These are phyloP conservation scores for Capromys pilorides DNA, from an alignment of 2,797 vertebrate genomes.

Conservation along the genomic window DNA sequence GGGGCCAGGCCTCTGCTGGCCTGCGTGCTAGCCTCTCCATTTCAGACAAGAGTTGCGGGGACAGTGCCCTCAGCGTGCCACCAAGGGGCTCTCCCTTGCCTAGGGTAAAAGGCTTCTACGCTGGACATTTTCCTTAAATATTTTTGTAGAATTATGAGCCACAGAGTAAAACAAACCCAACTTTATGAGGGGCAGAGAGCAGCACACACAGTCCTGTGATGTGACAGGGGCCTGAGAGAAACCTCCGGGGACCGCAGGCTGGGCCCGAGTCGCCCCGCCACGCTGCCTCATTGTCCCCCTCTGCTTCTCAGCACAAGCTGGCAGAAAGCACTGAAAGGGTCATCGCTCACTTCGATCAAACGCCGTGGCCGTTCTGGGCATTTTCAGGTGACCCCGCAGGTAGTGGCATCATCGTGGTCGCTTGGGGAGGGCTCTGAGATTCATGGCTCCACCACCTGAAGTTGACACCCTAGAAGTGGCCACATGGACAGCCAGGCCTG, in stretches of 20 bases:
- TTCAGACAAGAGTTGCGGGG: neutral
- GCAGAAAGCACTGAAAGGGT: neutral
- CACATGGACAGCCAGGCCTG: neutral
- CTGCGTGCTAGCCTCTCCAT: neutral
- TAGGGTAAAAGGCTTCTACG: neutral
- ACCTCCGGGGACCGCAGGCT: neutral
- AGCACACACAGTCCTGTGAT: neutral
- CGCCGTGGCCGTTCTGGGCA: neutral
- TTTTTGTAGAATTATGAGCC: neutral
- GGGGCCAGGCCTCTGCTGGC: neutral
- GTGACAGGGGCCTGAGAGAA: neutral
- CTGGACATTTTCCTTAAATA: neutral
- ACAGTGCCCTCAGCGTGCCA: neutral
- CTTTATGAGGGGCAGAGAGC: neutral
- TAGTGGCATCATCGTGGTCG: neutral
- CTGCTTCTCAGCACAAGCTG: neutral
- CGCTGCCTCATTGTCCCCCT: neutral
- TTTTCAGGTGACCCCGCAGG: neutral
- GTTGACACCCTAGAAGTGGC: neutral
- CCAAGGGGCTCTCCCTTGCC: neutral
- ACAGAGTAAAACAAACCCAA: neutral
- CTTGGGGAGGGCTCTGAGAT: neutral
- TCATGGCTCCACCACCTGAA: neutral
- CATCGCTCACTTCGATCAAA: neutral
- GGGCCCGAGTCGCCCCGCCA: neutral